phyloP scores from a whole-genome alignment of 2,113 vertebrate genomes.

The Indicator indicator region DNA sequence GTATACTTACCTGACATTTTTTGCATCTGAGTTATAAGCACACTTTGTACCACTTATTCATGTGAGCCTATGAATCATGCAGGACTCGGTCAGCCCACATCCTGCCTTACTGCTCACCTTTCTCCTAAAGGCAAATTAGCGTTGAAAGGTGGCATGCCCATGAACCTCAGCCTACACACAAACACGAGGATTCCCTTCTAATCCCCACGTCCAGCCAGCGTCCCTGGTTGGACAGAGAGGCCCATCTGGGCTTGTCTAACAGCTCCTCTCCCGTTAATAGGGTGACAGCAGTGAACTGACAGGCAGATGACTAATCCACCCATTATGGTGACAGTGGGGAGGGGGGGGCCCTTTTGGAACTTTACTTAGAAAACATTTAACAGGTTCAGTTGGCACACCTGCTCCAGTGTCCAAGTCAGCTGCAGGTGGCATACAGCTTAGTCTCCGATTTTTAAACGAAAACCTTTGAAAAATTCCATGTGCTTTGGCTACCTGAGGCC shows the following conservation, averaged over 20 bases:
- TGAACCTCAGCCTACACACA: neutral
- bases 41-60: neutral
- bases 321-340: neutral
- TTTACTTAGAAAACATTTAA: neutral
- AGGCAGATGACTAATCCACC: neutral
- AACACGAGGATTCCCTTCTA: neutral
- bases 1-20: neutral
- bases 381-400: neutral
- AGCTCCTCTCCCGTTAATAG: fast-evolving
- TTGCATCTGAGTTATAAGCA: neutral
- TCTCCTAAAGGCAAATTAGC: neutral
- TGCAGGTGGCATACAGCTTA: fast-evolving
- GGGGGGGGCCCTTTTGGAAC: neutral
- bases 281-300: neutral
- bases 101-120: neutral
- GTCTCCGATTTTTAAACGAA: fast-evolving
- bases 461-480: fast-evolving
- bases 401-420: neutral
- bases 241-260: neutral
- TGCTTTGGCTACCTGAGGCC: fast-evolving
- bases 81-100: neutral
- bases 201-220: neutral
- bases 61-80: neutral
- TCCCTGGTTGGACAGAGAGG: neutral
- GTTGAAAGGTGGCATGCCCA: neutral